Base-by-base conservation (phyloP, 2,888 invertebrate genomes). In the Elysia crispata region DNA sequence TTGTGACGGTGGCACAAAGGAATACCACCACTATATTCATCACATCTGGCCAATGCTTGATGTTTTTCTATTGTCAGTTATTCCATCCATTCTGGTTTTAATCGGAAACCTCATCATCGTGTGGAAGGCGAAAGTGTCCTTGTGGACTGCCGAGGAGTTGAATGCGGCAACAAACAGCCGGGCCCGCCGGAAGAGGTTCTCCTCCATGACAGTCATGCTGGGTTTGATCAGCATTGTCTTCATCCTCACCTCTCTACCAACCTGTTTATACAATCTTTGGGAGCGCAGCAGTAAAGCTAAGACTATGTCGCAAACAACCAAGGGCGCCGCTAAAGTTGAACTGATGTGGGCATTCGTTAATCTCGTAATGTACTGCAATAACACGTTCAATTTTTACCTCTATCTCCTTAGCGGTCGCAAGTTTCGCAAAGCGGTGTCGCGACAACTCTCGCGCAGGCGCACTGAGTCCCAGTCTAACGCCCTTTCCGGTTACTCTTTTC, bases 31-130 rank as follows among this genome's bases (percentile, higher is more conserved):
- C 11, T 87, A 87, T 75, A 82, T 85, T 60, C 76, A 83, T 54
- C 28, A 83, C 15, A 78, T 84, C 15, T 90, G 88, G 86, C 85
- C 87, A 11, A 86, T 87, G 84, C 83, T 89, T 23, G 90, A 90
- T 79, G 62, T 88, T 8, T 82, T 83, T 54, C 81, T 84, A 0
- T 85, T 86, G 74, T 86, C 87, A 54, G 74, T 87, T 1, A 70
- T 89, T 23, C 90, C 90, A 6, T 88, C 86, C 57, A 23, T 82
- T 28, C 81, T 87, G 8, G 83, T 90, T 30, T 78, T 89, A 3
- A 54, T 86, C n/a, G 88, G 88, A 5, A 90, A 89, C 79, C 25
- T 77, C 25, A 82, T 85, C 18, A 89, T 89, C 62, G 75, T 89
- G 1, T 81, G 83, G 66, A 87, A 86, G 80, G 83, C 88, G 20